A percentile compares a stretch with the other conserved stretches of the same genome.
These are phyloP conservation scores for Dioctria rufipes DNA, from an alignment of 2,888 invertebrate species.

Conservation along the genomic window DNA sequence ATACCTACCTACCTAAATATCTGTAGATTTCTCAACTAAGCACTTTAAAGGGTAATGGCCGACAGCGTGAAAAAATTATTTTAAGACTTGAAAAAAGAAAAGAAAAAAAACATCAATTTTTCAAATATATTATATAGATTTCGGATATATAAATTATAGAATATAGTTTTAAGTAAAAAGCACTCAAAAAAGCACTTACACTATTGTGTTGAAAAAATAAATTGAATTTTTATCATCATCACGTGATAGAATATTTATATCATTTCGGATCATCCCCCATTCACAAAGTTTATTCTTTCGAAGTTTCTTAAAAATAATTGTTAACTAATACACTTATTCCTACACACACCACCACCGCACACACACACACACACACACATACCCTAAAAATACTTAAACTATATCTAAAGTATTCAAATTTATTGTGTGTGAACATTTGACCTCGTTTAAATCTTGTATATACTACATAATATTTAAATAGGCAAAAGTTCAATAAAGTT, in stretches of 20 bases:
- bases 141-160: neutral
- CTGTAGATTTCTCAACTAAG: neutral
- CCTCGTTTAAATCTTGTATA: constrained; percentile 11
- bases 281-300: neutral
- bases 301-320: constrained; percentile 13
- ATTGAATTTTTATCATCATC: constrained; percentile 35
- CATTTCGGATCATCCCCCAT: neutral
- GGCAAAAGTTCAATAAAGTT: constrained; percentile 35
- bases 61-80: neutral
- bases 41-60: neutral
- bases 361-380: neutral
- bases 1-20: no score
- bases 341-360: constrained; percentile 3
- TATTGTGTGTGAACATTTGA: neutral
- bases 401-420: neutral
- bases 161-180: constrained; percentile 18
- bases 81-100: constrained; percentile 36
- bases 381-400: neutral
- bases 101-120: constrained; percentile 47
- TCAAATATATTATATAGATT: constrained; percentile 15
- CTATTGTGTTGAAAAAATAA: constrained; percentile 4
- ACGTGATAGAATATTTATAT: neutral
- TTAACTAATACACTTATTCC: constrained; percentile 6
- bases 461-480: constrained; percentile 30
- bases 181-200: constrained; percentile 28